phyloP scores from a whole-genome alignment of 2,113 vertebrate genomes.

The Chaetops frenatus region DNA sequence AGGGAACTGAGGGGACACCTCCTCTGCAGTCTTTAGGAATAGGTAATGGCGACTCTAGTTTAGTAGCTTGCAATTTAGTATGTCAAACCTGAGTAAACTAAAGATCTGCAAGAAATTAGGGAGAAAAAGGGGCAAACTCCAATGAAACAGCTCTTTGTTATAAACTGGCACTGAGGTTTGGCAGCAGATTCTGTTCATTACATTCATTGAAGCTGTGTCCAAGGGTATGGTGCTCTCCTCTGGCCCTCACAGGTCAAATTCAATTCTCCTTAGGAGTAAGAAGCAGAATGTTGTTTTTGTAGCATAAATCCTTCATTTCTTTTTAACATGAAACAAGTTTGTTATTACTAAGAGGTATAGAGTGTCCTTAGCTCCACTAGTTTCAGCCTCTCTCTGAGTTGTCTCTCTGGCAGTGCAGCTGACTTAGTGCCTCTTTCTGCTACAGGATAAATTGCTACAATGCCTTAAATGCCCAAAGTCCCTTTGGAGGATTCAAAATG shows the following conservation, averaged over 20 bases:
- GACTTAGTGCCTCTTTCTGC: slow-evolving; percentile 1
- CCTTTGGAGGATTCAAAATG: slow-evolving; percentile 99
- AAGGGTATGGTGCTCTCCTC: not conserved
- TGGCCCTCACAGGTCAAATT: not conserved
- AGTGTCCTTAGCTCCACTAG: not conserved
- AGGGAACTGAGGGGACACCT: not conserved
- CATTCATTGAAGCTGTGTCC: not conserved
- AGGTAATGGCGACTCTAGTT: not conserved
- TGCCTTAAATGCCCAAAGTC: slow-evolving; percentile 95
- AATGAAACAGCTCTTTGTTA: not conserved
- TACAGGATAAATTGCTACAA: slow-evolving; percentile 99
- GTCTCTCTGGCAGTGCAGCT: not conserved
- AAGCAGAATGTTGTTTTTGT: not conserved
- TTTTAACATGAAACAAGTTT: not conserved
- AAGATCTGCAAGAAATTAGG: not conserved
- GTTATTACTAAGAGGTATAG: not conserved
- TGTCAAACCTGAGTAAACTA: not conserved
- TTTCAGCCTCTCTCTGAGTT: not conserved
- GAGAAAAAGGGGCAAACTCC: not conserved
- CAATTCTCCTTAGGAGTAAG: not conserved
- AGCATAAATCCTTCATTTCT: not conserved
- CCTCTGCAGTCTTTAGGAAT: not conserved
- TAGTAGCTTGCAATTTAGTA: not conserved
- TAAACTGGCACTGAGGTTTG: not conserved
- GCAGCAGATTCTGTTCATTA: not conserved